Evolutionary conservation across 1,140 invertebrate species (phyloP).

Genomic region (Cheumatopsyche charites): DNA sequence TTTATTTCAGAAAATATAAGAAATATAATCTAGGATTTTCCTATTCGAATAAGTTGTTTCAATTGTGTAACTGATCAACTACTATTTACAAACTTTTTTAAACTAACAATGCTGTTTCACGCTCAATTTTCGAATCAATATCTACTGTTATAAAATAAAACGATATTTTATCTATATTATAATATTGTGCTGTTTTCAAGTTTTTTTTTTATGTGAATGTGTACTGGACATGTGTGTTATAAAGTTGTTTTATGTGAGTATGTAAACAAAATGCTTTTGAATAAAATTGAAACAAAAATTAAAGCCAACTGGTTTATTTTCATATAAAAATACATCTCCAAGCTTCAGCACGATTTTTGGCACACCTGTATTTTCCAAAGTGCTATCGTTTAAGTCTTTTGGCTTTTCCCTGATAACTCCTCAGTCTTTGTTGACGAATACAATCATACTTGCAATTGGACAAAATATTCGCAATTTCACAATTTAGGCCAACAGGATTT

Average conservation of each 20-base stretch:
- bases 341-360: slow-evolving; percentile 28
- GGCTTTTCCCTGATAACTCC: slow-evolving; percentile 15
- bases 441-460: neutral
- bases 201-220: neutral
- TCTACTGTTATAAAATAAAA: too few relatives aligned
- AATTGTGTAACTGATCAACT: too few relatives aligned
- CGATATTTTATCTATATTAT: too few relatives aligned
- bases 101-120: too few relatives aligned
- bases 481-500: neutral
- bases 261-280: neutral
- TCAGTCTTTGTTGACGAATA: slow-evolving; percentile 20
- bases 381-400: neutral
- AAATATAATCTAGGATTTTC: too few relatives aligned
- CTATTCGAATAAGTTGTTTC: too few relatives aligned
- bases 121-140: too few relatives aligned
- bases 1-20: too few relatives aligned
- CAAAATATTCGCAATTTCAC: neutral
- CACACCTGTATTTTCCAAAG: slow-evolving; percentile 19
- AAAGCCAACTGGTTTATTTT: slow-evolving; percentile 10
- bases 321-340: slow-evolving; percentile 27
- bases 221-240: neutral
- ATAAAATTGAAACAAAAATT: neutral
- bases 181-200: neutral
- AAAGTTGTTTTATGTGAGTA: neutral
- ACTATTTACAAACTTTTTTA: too few relatives aligned